Base-by-base conservation (phyloP, 2,113 vertebrate genomes). In the Perognathus longimembris region DNA sequence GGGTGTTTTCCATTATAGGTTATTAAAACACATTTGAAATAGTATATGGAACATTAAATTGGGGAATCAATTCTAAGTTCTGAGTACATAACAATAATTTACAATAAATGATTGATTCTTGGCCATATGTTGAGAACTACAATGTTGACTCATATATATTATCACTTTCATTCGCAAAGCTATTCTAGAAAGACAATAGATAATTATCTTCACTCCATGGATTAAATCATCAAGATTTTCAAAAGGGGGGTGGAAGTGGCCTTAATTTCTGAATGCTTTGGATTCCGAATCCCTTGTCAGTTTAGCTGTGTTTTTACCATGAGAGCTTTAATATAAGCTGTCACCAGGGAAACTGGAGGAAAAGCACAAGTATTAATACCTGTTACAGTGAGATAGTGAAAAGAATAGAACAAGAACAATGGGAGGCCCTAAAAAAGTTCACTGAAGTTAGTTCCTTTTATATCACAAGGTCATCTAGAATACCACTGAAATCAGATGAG, bases 21-120 rank as follows among this genome's bases (percentile, higher is more conserved):
- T 63, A 92, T 93, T 82, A 82, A 24, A 95, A 36, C 36, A 32
- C 8, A 50, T 40, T 24, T 73, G 40, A 93, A 71, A 40, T 6
- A 83, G 20, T 57, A 40, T 40, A 85, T 57, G 79, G 67, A 11
- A 90, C 34, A 69, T 83, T 73, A 83, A 89, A 17, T 36, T 22
- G 32, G 80, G 28, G 66, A 75, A 67, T 80, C 24, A 14, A 54
- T 94, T 90, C 15, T 88, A 61, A 91, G 32, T 76, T 66, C 24
- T 90, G 63, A 86, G 45, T 78, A 42, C 12, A 40, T 70, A 57
- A 76, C 63, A 77, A 88, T 61, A 84, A 78, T 34, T 66, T 38
- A 34, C 63, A 75, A 71, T 79, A 9, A 6, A 70, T 61, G n/a
- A 85, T n/a, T 78, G 42, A 85, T 82, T 83, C 38, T 54, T 76